Base-by-base conservation (phyloP, 2,113 vertebrate species). In the Passer domesticus region DNA sequence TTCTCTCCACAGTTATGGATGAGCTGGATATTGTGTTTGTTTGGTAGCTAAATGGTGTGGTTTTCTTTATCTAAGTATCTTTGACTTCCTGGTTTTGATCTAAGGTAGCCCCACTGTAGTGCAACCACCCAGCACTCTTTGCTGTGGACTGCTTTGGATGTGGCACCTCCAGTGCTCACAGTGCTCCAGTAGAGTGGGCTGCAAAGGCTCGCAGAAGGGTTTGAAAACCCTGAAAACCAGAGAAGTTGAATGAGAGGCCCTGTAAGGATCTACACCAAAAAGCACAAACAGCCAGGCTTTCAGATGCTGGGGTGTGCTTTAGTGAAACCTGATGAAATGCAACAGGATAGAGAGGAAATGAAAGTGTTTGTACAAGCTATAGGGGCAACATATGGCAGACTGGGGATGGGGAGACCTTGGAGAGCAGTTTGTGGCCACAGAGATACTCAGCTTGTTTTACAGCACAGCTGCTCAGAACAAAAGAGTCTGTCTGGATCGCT, bases 381-480 rank as follows among this genome's bases (percentile, higher is more conserved):
- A 56, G 89, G 89, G 73, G 83, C 89, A 96, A 72, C 94, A 95
- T 91, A 94, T 97, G 91, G 89, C 91, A 95, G 90, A 46, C 83
- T 82, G 81, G 89, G 87, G 66, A 81, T 89, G 77, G 86, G 66
- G 69, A 96, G 87, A 89, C 92, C 84, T 96, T 44, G 66, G 94
- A 95, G 91, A 94, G 94, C 92, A 91, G 86, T 96, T 87, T 75
- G 91, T 95, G 95, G 78, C 89, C 13, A 0, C 81, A 76, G 56
- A 95, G 91, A 94, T 91, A 72, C 91, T 94, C 87, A 76, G 91
- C 46, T 88, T 89, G 89, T 87, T 95, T 95, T 95, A 95, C 84
- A 94, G 78, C 95, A 90, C 95, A 96, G 96, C 94, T 95, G 91
- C 96, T 97, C 74, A 73, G 89, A 95, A 95, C 91, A 95, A 96